Evolutionary conservation across 2,113 vertebrate species (phyloP).

Genomic region (Phoenicopterus ruber): DNA sequence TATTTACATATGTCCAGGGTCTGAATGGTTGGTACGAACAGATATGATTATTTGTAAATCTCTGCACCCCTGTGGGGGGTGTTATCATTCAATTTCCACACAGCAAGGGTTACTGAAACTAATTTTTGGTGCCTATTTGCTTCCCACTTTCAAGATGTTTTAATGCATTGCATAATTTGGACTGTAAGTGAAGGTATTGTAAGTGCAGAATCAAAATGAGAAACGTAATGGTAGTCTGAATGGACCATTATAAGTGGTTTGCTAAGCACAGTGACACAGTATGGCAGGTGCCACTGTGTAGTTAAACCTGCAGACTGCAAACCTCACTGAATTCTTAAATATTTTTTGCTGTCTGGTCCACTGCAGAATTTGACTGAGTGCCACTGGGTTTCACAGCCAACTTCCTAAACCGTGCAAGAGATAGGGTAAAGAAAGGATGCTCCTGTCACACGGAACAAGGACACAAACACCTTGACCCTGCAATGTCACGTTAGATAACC

Average conservation of each 20-base stretch:
- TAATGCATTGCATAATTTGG: constrained; percentile 37
- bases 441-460: neutral
- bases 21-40: neutral
- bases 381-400: neutral
- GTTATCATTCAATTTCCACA: constrained; percentile 61
- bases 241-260: neutral
- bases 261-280: neutral
- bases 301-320: neutral
- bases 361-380: neutral
- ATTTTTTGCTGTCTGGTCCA: neutral
- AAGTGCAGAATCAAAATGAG: neutral
- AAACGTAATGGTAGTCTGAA: neutral
- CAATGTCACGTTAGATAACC: neutral
- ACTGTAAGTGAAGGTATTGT: neutral
- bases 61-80: neutral
- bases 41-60: neutral
- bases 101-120: constrained; percentile 53
- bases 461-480: neutral
- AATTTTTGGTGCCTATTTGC: constrained; percentile 48
- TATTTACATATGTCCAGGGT: constrained; percentile 9
- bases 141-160: constrained; percentile 22
- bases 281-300: neutral
- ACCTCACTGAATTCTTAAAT: neutral
- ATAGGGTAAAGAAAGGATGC: neutral
- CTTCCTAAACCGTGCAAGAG: neutral